These are phyloP conservation scores for Trichosurus vulpecula DNA, from an alignment of 2,797 vertebrate species.

Conservation along the genomic window DNA sequence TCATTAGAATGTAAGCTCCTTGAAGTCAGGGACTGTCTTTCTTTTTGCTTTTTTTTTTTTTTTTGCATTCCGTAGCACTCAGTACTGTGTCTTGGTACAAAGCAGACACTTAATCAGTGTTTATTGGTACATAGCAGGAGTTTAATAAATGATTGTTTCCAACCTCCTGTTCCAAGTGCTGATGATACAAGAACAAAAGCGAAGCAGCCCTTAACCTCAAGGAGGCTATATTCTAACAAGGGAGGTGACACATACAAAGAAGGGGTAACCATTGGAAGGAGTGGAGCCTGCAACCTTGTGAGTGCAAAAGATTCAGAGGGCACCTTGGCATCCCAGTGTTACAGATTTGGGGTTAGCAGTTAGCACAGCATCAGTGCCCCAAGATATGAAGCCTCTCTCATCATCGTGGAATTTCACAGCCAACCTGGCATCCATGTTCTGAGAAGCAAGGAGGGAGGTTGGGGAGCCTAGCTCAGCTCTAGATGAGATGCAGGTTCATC, in stretches of 20 bases:
- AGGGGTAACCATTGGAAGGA: not conserved
- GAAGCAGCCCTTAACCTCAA: not conserved
- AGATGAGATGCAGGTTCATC: not conserved
- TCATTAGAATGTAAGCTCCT: not conserved
- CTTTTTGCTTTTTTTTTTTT: not conserved
- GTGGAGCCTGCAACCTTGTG: not conserved
- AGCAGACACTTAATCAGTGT: not conserved
- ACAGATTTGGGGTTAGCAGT: not conserved
- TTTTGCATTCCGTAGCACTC: not conserved
- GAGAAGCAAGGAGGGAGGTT: not conserved
- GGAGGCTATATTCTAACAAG: not conserved
- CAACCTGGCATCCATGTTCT: not conserved
- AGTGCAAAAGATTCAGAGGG: not conserved
- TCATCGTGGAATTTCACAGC: not conserved
- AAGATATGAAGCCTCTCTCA: not conserved
- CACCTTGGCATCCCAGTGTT: not conserved
- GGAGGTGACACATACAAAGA: not conserved
- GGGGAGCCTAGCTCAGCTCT: not conserved
- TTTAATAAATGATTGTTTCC: not conserved
- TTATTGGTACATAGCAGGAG: not conserved
- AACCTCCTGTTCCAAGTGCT: not conserved
- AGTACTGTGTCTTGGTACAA: not conserved
- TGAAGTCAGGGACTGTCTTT: not conserved
- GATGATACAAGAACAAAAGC: not conserved
- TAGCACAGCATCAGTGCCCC: not conserved